phyloP scores from a whole-genome alignment of 2,113 vertebrate species.

The Rhegmatorhina hoffmannsi region DNA sequence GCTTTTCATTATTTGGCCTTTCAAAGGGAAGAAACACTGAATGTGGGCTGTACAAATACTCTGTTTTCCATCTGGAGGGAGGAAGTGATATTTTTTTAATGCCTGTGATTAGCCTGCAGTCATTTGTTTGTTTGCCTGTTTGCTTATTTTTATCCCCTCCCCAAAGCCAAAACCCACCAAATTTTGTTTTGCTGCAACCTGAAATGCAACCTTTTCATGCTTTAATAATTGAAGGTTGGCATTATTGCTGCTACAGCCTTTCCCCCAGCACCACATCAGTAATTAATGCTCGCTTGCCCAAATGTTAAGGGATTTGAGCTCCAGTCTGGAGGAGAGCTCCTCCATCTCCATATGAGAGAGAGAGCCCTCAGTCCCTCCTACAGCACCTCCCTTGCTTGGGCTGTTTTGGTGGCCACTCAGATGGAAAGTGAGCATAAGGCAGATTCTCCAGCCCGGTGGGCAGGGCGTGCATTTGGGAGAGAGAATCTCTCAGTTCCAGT shows the following conservation, averaged over 20 bases:
- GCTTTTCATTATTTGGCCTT: constrained; percentile 8
- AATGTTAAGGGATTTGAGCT: not conserved
- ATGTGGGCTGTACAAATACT: not conserved
- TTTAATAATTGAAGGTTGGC: not conserved
- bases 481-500: not conserved
- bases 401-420: not conserved
- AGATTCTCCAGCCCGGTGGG: constrained; percentile 11
- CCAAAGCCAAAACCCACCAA: not conserved
- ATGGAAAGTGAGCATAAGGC: constrained; percentile 1
- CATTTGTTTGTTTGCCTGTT: constrained; percentile 34
- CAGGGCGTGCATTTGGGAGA: constrained; percentile 1
- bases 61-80: constrained; percentile 39
- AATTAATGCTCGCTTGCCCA: constrained; percentile 11
- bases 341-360: not conserved
- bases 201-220: not conserved
- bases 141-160: not conserved
- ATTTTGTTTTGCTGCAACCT: not conserved
- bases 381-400: not conserved
- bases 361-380: not conserved
- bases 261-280: not conserved
- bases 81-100: constrained; percentile 2
- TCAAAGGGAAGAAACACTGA: not conserved
- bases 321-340: not conserved
- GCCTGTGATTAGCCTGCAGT: not conserved
- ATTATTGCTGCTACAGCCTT: not conserved